phyloP scores from a whole-genome alignment of 2,797 vertebrate species.

The Sitta carolinensis region DNA sequence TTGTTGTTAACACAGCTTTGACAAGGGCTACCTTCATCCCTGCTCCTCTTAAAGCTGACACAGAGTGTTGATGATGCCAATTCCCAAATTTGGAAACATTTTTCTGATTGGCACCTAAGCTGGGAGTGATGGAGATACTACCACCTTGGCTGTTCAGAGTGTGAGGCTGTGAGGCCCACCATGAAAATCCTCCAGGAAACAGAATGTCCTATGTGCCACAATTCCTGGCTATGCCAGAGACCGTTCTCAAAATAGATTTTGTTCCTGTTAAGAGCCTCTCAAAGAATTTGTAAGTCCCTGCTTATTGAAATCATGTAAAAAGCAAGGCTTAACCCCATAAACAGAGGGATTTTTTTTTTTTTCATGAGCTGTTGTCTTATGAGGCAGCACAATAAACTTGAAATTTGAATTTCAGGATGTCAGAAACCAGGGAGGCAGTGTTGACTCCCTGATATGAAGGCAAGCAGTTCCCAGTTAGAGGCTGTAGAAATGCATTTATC shows the following conservation, averaged over 20 bases:
- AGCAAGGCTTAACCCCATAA: background rate
- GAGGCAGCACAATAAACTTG: background rate
- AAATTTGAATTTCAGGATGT: background rate
- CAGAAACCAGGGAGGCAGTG: background rate
- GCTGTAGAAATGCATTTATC: background rate
- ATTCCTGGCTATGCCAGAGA: background rate
- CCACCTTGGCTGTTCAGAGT: background rate
- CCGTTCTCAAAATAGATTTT: background rate
- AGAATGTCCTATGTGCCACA: background rate
- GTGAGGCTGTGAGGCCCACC: accelerated
- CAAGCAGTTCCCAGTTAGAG: background rate
- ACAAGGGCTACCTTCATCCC: background rate
- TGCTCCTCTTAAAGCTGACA: background rate
- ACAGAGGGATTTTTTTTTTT: background rate
- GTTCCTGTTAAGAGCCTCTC: background rate
- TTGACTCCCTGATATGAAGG: accelerated
- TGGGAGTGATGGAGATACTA: background rate
- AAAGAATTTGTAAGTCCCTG: background rate
- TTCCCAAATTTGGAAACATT: background rate
- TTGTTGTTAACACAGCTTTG: background rate
- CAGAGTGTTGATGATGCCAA: background rate
- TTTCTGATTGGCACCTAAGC: background rate
- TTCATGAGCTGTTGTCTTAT: background rate
- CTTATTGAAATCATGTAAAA: background rate
- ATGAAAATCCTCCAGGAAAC: background rate